phyloP scores from a whole-genome alignment of 1,140 invertebrate species.

The Scaptomyza hsui region DNA sequence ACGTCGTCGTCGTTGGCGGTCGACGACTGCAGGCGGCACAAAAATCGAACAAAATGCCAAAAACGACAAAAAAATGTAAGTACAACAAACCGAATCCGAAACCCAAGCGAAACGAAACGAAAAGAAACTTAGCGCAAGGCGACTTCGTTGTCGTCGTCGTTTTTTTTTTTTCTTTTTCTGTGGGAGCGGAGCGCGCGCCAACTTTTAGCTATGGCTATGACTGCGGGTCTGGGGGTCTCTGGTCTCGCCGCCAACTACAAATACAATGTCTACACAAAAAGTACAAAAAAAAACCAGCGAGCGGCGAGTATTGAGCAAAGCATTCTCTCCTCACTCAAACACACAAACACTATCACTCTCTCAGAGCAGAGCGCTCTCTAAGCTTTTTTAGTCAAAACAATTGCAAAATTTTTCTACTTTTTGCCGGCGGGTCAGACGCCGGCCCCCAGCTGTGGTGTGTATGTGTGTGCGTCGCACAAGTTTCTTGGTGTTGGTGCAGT shows the following conservation, averaged over 20 bases:
- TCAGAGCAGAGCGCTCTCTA: constrained; percentile 50
- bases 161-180: constrained; percentile 19
- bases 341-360: constrained; percentile 8
- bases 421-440: constrained; percentile 54
- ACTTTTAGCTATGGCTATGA: constrained; percentile 60
- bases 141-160: constrained; percentile 33
- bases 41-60: constrained; percentile 82
- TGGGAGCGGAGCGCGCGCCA: constrained; percentile 67
- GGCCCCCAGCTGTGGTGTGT: constrained; percentile 38
- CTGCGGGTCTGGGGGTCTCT: constrained; percentile 52
- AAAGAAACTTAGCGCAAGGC: constrained; percentile 65
- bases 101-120: constrained; percentile 55
- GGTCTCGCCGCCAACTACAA: constrained; percentile 55
- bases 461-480: constrained; percentile 35
- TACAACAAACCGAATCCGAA: constrained; percentile 71
- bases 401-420: constrained; percentile 73
- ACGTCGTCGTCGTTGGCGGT: constrained; percentile 51
- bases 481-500: constrained; percentile 66
- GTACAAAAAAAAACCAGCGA: constrained; percentile 32
- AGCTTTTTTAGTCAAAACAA: constrained; percentile 82
- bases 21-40: constrained; percentile 52
- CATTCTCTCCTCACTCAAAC: constrained; percentile 9
- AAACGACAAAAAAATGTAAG: constrained; percentile 51
- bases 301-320: constrained; percentile 25
- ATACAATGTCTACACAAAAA: constrained; percentile 47